Percentiles rank a stretch among this genome's conserved stretches.
Conservation (phyloP, 2,113 vertebrate genomes). For the Eidolon helvum region DNA sequence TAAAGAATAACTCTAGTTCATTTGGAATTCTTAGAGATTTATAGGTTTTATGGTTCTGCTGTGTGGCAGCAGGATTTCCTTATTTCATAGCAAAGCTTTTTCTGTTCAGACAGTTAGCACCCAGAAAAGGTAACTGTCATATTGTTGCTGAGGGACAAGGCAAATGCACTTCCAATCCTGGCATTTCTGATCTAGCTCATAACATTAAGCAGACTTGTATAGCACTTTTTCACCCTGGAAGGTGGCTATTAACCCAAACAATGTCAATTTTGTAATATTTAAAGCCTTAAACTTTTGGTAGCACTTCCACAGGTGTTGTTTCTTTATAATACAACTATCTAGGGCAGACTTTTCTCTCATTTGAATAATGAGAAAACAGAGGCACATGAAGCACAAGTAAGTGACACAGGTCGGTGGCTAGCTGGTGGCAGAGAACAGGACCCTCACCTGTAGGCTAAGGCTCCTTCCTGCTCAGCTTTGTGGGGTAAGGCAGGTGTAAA, state of each 20-base stretch:
- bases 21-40: background rate
- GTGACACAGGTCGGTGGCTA: background rate
- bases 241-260: background rate
- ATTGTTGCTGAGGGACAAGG: background rate
- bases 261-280: background rate
- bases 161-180: background rate
- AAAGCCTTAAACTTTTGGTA: background rate
- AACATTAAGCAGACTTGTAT: background rate
- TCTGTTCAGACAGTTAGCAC: background rate
- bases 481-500: background rate
- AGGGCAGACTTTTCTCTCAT: background rate
- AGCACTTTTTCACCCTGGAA: background rate
- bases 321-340: background rate
- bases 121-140: background rate
- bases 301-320: background rate
- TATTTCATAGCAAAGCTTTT: background rate
- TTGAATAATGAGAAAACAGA: background rate
- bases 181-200: background rate
- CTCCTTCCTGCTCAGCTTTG: background rate
- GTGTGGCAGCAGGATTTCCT: background rate
- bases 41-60: background rate
- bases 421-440: background rate
- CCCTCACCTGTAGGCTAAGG: background rate
- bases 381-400: background rate
- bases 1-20: background rate